Base-by-base conservation (phyloP, 1,140 invertebrate species). In the Atta texana region DNA sequence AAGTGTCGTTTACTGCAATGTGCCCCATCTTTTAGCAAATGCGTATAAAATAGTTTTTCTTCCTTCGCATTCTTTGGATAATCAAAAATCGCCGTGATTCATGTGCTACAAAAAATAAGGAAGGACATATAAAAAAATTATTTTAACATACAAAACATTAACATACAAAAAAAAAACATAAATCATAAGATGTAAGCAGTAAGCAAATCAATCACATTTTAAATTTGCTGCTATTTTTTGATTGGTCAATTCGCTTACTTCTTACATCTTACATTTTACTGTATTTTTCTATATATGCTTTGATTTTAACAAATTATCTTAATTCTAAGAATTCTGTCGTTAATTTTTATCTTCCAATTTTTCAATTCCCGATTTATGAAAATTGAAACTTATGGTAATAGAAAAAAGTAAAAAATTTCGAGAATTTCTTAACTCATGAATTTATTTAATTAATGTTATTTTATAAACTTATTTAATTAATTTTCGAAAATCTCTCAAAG, bases 21-120 rank as follows among this genome's bases (percentile, higher is more conserved):
- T 90, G 14, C 3, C 28, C 87, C 90, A 91, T 91, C 14, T 87
- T 87, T 85, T 84, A 55, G 24, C 55, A 39, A 72, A 24, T 57
- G 14, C 53, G 10, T 39, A 24, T 14, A 1, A 88, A 66, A n/a
- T 3, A 5, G 8, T 75, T 18, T 55, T 44, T 69, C 21, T 75
- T 85, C 21, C 31, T 66, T 61, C 49, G 7, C 66, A 77, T 55
- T 55, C 66, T 57, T 75, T 55, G n/a, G 3, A 24, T 59, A 34
- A 21, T 86, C 21, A 53, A 85, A 72, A 18, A 31, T 24, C 24
- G 34, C 21, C 14, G 51, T 44, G 34, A 24, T 10, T 55, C 14
- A 57, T 31, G 49, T 39, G 31, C 78, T 82, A 6, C 2, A 72
- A 24, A 55, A 69, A 68, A 80, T 8, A 55, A 68, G 21, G 0